These are phyloP conservation scores for Zosterops hypoxanthus DNA, from an alignment of 2,113 vertebrate genomes.

Conservation along the genomic window DNA sequence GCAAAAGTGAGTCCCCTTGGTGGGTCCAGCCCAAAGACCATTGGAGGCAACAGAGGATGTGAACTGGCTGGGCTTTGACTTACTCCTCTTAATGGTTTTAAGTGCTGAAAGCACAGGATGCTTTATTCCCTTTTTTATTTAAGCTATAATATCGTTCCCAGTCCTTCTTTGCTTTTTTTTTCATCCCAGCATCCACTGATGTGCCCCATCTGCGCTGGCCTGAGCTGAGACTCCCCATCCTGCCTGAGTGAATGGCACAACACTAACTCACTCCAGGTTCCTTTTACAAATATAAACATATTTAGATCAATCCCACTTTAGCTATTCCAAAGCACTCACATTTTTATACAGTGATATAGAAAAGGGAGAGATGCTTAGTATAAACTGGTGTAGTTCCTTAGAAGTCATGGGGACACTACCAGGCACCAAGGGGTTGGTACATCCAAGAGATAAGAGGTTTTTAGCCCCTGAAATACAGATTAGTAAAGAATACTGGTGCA, in stretches of 20 bases:
- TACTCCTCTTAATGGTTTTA: neutral
- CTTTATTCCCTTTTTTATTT: neutral
- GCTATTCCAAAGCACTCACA: neutral
- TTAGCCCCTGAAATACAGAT: neutral
- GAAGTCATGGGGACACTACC: rapidly evolving
- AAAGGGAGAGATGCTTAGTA: neutral
- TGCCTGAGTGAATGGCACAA: neutral
- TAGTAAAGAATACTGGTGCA: neutral
- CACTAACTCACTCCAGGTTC: rapidly evolving
- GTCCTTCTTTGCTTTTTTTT: neutral
- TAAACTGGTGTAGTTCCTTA: neutral
- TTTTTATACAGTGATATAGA: rapidly evolving
- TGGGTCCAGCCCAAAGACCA: neutral
- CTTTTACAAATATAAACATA: neutral
- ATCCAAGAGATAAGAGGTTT: neutral
- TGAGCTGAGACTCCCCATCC: neutral
- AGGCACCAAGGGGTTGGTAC: rapidly evolving
- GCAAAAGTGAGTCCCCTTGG: neutral
- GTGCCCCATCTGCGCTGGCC: neutral
- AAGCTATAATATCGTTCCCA: neutral
- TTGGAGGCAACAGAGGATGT: rapidly evolving
- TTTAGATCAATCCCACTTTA: neutral
- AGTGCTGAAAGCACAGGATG: neutral
- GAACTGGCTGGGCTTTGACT: neutral
- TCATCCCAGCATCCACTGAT: neutral